Evolutionary conservation across 1,140 invertebrate genomes (phyloP).

Genomic region (Formica exsecta): DNA sequence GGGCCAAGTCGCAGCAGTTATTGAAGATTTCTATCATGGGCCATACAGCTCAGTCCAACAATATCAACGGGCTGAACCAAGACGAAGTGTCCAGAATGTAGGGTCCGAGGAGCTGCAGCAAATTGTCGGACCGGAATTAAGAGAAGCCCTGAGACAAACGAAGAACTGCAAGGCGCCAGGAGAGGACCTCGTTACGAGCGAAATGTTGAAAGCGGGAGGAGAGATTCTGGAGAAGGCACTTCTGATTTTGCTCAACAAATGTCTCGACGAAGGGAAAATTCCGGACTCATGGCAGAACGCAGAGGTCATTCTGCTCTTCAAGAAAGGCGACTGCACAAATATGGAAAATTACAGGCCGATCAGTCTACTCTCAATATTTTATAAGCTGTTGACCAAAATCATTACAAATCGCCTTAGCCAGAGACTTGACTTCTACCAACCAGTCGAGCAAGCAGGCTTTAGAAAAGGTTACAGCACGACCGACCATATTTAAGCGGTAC

Average conservation of each 20-base stretch:
- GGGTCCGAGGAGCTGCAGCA: too few species aligned
- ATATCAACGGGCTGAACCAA: too few species aligned
- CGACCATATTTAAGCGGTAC: not conserved
- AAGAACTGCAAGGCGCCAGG: too few species aligned
- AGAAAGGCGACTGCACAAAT: too few species aligned
- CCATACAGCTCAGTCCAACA: too few species aligned
- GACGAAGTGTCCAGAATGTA: too few species aligned
- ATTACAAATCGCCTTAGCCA: not conserved
- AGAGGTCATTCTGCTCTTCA: not conserved
- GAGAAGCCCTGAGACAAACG: too few species aligned
- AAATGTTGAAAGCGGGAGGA: too few species aligned
- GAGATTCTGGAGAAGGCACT: not conserved
- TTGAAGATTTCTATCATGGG: too few species aligned
- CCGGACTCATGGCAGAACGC: not conserved
- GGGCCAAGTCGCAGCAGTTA: too few species aligned
- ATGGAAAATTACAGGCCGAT: not conserved
- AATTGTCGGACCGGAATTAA: too few species aligned
- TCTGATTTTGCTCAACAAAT: not conserved
- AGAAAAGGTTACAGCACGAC: not conserved
- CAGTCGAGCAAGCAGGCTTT: not conserved
- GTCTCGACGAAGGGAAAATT: not conserved
- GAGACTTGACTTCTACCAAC: not conserved
- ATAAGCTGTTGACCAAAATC: not conserved
- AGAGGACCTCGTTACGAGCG: too few species aligned
- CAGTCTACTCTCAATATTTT: not conserved